Evolutionary conservation across 2,888 invertebrate species (phyloP).

Genomic region (Lepidocyrtinus sp.): DNA sequence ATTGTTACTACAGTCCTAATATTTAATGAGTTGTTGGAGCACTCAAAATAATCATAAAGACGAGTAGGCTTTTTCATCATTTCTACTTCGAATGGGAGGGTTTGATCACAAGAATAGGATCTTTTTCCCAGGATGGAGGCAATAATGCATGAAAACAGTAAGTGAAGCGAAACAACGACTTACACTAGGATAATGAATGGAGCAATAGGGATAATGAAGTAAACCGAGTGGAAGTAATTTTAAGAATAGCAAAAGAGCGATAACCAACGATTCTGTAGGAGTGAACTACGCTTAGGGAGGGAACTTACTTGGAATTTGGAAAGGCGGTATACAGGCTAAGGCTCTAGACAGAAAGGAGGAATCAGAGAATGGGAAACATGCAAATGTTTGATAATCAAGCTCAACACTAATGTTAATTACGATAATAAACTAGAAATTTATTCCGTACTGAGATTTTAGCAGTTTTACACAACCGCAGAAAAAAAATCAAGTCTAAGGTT

Average conservation of each 20-base stretch:
- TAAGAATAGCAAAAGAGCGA: background rate
- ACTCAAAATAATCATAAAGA: slow-evolving; percentile 7
- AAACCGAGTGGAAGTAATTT: slow-evolving; percentile 45
- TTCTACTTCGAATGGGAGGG: background rate
- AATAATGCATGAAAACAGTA: slow-evolving; percentile 27
- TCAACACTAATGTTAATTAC: background rate
- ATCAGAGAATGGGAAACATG: background rate
- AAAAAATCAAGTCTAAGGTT: no score
- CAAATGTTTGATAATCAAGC: background rate
- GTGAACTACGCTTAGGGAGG: background rate
- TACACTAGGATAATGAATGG: background rate
- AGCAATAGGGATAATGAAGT: slow-evolving; percentile 24
- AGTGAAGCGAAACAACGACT: slow-evolving; percentile 30
- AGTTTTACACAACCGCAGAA: no score
- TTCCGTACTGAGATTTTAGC: no score
- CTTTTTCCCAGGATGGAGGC: slow-evolving; percentile 9
- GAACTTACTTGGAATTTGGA: background rate
- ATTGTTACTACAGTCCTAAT: background rate
- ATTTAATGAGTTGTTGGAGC: slow-evolving; percentile 7
- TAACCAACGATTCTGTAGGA: background rate
- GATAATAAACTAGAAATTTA: background rate
- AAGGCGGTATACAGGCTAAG: background rate
- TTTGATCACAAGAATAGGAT: background rate
- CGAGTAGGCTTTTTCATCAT: background rate
- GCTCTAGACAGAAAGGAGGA: background rate